Conservation (phyloP, 2,113 vertebrate genomes). For the Microcebus griseorufus region DNA sequence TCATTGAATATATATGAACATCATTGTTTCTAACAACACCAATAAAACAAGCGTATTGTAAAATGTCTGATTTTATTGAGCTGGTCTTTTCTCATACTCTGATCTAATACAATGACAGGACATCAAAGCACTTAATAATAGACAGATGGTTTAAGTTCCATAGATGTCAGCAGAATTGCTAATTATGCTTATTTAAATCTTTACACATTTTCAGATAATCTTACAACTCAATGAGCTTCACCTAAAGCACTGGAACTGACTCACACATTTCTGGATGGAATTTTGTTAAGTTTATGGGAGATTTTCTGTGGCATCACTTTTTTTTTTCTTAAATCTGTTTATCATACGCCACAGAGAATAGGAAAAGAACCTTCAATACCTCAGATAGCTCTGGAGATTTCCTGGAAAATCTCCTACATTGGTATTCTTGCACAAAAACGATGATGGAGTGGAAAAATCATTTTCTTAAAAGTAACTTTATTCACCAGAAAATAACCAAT, state of each 20-base stretch:
- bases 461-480: not conserved
- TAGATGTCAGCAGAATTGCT: not conserved
- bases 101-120: not conserved
- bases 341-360: not conserved
- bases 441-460: not conserved
- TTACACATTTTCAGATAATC: not conserved
- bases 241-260: not conserved
- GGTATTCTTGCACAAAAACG: not conserved
- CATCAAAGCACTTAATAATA: not conserved
- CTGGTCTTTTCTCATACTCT: not conserved
- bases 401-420: not conserved
- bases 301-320: not conserved
- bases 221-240: not conserved
- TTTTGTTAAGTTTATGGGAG: not conserved
- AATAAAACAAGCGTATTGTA: not conserved
- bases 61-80: slow-evolving; percentile 8
- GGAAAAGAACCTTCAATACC: not conserved
- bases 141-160: not conserved
- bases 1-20: not conserved
- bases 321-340: not conserved
- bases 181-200: not conserved
- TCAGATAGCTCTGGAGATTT: not conserved
- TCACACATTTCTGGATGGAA: not conserved
- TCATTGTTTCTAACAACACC: not conserved
- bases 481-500: not conserved